Evolutionary conservation across 2,113 vertebrate genomes (phyloP).

Genomic region (Suncus etruscus): DNA sequence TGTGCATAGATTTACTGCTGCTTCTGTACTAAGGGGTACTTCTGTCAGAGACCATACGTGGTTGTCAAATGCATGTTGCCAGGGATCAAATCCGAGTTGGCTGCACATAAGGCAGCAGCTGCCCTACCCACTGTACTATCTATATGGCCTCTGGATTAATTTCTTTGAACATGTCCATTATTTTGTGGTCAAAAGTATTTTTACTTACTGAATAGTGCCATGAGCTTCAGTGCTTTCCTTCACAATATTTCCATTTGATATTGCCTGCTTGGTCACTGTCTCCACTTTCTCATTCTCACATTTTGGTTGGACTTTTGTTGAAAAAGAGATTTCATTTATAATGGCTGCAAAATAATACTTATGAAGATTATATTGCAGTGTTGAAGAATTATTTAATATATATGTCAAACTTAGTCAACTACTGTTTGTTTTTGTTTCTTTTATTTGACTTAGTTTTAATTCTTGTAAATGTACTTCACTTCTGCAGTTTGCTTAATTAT

Average conservation of each 20-base stretch:
- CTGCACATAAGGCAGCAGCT: no score
- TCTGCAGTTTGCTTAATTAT: conserved; percentile 30
- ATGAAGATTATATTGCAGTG: conserved; percentile 40
- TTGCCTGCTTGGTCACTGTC: conserved; percentile 92
- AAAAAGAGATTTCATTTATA: conserved; percentile 83
- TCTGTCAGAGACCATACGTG: no score
- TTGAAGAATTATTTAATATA: neutral
- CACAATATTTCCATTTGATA: conserved; percentile 90
- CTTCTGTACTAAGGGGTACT: no score
- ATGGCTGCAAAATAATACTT: conserved; percentile 75
- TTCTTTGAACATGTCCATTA: neutral
- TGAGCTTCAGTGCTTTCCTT: conserved; percentile 93
- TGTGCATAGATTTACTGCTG: no score
- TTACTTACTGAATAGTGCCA: conserved; percentile 95
- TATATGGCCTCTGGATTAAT: neutral
- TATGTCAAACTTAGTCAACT: neutral
- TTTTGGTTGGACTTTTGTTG: conserved; percentile 81
- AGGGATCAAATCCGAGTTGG: no score
- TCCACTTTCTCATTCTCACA: conserved; percentile 88
- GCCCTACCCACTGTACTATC: no score
- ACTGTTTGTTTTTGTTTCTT: conserved; percentile 1
- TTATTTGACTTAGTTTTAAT: neutral
- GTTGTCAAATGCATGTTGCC: no score
- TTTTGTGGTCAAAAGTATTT: conserved; percentile 9
- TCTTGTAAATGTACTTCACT: neutral